phyloP scores from a whole-genome alignment of 2,113 vertebrate genomes.

The Chionomys nivalis region DNA sequence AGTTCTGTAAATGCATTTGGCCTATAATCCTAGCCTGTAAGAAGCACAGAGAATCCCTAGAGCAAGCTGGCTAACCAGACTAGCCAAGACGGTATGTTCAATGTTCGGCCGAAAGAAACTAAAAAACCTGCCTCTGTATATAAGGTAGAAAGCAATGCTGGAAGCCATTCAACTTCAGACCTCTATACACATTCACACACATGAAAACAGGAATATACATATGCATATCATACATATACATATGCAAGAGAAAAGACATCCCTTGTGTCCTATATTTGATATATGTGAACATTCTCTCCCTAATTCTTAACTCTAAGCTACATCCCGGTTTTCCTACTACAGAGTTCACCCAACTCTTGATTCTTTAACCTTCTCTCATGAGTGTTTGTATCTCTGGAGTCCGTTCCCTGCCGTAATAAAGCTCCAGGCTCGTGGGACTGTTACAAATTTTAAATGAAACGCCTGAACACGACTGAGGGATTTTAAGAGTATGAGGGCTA shows the following conservation, averaged over 20 bases:
- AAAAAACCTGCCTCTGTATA: not conserved
- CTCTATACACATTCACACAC: not conserved
- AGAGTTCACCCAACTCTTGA: not conserved
- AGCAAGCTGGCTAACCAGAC: not conserved
- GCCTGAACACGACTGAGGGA: not conserved
- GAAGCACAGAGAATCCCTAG: not conserved
- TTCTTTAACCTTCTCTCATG: not conserved
- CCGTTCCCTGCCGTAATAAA: conserved; percentile 34
- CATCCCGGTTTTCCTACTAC: not conserved
- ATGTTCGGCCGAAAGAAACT: not conserved
- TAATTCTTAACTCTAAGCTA: not conserved
- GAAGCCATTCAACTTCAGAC: not conserved
- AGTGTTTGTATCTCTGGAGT: not conserved
- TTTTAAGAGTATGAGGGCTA: not conserved
- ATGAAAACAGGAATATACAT: not conserved
- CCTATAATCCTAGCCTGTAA: not conserved
- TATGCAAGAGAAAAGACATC: not conserved
- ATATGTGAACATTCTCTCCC: not conserved
- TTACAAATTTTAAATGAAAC: conserved; percentile 28
- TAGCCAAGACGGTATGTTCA: no score
- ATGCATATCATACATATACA: not conserved
- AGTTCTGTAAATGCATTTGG: not conserved
- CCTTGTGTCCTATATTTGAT: not conserved
- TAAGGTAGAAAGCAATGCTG: not conserved
- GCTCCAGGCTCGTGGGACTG: not conserved